A percentile compares a stretch with the other conserved stretches of the same genome.
These are phyloP conservation scores for Troilus luridus DNA, from an alignment of 2,888 invertebrate species.

Conservation along the genomic window DNA sequence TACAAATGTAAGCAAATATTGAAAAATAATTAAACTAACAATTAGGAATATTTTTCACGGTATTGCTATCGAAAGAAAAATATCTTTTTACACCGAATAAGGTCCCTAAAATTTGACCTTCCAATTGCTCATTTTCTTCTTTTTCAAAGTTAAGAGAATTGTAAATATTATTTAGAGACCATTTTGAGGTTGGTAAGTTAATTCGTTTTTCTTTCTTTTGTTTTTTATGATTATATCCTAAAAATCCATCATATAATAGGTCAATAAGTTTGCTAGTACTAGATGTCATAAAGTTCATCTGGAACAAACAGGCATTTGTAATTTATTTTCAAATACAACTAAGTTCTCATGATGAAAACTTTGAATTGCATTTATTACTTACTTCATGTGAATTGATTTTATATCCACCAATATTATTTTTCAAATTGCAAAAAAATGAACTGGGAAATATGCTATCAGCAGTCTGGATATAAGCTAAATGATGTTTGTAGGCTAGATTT, in stretches of 20 bases:
- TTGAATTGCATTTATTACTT: slow-evolving; percentile 58
- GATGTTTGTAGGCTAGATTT: slow-evolving; percentile 70
- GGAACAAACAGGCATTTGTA: slow-evolving; percentile 49
- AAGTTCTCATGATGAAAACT: not conserved
- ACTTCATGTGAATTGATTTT: slow-evolving; percentile 66
- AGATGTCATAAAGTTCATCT: slow-evolving; percentile 69
- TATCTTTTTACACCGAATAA: slow-evolving; percentile 71
- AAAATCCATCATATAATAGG: slow-evolving; percentile 61
- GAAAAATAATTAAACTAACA: slow-evolving; percentile 67
- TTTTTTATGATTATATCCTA: not conserved
- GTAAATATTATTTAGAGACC: slow-evolving; percentile 22
- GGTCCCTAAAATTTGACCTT: slow-evolving; percentile 72
- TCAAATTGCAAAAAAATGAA: slow-evolving; percentile 67
- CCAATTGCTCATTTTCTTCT: slow-evolving; percentile 72
- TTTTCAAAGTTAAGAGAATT: slow-evolving; percentile 47
- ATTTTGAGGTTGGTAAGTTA: slow-evolving; percentile 66
- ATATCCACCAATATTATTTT: slow-evolving; percentile 68
- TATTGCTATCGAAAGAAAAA: slow-evolving; percentile 73
- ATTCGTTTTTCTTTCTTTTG: not conserved
- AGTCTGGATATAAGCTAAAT: slow-evolving; percentile 72
- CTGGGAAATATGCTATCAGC: slow-evolving; percentile 74
- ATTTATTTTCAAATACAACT: not conserved
- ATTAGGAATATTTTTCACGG: slow-evolving; percentile 71
- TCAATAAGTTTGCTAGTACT: slow-evolving; percentile 69
- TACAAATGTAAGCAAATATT: slow-evolving; percentile 70